Conservation (phyloP, 2,888 invertebrate genomes). For the Drosophila emarginata region DNA sequence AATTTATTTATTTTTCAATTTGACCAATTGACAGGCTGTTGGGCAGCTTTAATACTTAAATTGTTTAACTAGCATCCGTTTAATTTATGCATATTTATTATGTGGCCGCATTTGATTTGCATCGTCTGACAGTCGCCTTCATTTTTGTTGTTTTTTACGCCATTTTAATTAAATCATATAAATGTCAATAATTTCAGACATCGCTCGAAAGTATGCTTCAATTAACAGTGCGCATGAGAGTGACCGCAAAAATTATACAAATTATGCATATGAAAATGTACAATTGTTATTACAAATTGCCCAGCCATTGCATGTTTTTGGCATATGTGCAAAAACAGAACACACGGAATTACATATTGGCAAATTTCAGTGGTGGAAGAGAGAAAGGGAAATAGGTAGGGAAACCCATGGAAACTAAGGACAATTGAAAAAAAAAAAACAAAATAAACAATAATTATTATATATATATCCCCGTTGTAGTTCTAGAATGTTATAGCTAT, state of each 20-base stretch:
- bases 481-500: too few relatives aligned
- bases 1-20: conserved; percentile 52
- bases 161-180: conserved; percentile 57
- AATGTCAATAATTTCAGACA: conserved; percentile 55
- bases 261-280: conserved; percentile 38
- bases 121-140: neutral
- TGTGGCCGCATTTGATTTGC: conserved; percentile 44
- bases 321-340: conserved; percentile 13
- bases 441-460: too few relatives aligned
- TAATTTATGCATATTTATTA: conserved; percentile 50
- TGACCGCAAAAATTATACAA: conserved; percentile 47
- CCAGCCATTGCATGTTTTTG: conserved; percentile 7
- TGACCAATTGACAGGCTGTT: conserved; percentile 41
- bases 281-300: conserved; percentile 42
- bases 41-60: conserved; percentile 37
- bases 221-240: conserved; percentile 52
- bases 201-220: conserved; percentile 49
- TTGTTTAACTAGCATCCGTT: conserved; percentile 36
- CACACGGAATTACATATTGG: conserved; percentile 28
- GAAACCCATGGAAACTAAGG: neutral
- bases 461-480: too few relatives aligned
- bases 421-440: too few relatives aligned
- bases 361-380: neutral
- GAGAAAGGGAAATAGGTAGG: neutral
- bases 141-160: conserved; percentile 25